phyloP scores from a whole-genome alignment of 2,113 vertebrate genomes.

The Ibidorhyncha struthersii region DNA sequence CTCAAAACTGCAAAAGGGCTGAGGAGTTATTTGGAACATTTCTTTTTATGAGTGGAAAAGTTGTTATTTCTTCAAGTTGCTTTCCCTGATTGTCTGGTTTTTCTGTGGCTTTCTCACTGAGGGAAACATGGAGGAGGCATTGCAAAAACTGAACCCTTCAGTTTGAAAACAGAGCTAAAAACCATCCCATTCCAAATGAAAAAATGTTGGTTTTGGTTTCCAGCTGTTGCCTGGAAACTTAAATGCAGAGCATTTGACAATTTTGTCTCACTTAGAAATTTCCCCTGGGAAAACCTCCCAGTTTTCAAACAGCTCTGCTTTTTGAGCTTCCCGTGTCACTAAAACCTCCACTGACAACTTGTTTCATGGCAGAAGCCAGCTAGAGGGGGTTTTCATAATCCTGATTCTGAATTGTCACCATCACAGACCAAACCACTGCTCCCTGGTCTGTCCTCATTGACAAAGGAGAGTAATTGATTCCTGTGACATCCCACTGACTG shows the following conservation, averaged over 20 bases:
- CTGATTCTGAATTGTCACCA: background rate
- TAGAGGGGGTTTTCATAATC: background rate
- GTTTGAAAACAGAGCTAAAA: background rate
- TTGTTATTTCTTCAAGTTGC: background rate
- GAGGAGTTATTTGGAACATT: background rate
- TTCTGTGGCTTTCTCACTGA: background rate
- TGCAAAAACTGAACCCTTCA: background rate
- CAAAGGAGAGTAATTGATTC: background rate
- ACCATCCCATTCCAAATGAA: background rate
- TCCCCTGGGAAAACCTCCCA: constrained; percentile 2
- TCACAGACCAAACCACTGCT: background rate
- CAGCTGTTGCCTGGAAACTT: constrained; percentile 16
- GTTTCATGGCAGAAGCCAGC: background rate
- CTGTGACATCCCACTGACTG: background rate
- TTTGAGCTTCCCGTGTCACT: background rate
- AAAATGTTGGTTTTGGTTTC: background rate
- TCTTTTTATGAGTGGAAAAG: background rate
- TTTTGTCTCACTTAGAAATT: constrained; percentile 33
- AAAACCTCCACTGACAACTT: background rate
- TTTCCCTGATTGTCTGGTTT: background rate
- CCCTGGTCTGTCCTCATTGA: background rate
- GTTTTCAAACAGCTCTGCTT: background rate
- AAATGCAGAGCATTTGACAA: background rate
- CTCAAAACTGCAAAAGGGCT: background rate
- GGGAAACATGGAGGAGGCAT: background rate